Evolutionary conservation across 2,888 invertebrate genomes (phyloP).

Genomic region (Mechanitis mazaeus): DNA sequence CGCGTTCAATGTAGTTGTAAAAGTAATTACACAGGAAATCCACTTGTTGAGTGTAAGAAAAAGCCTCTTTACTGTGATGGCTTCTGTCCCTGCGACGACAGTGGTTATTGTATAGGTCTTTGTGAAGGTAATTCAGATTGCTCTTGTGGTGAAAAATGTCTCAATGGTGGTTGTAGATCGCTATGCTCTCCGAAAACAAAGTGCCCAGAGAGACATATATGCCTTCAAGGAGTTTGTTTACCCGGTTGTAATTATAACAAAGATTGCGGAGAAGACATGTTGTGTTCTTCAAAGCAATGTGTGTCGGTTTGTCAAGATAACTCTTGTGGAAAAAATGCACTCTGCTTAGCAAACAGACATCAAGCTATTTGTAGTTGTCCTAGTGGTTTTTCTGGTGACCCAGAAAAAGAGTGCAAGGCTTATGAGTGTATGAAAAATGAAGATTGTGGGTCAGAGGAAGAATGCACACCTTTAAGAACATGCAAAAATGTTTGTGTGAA

Average conservation of each 20-base stretch:
- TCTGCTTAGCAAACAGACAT: slow-evolving; percentile 88
- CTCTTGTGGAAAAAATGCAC: slow-evolving; percentile 87
- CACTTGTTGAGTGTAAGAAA: slow-evolving; percentile 84
- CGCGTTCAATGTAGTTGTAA: slow-evolving; percentile 92
- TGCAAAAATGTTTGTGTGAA: slow-evolving; percentile 90
- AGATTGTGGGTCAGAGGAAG: slow-evolving; percentile 87
- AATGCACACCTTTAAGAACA: slow-evolving; percentile 80
- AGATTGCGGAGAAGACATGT: slow-evolving; percentile 86
- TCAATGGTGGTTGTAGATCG: slow-evolving; percentile 82
- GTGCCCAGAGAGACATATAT: slow-evolving; percentile 87
- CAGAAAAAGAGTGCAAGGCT: slow-evolving; percentile 83
- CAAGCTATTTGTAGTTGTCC: slow-evolving; percentile 91
- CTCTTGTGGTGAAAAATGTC: slow-evolving; percentile 88
- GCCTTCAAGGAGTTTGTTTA: slow-evolving; percentile 82
- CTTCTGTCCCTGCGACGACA: slow-evolving; percentile 87
- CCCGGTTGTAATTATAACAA: slow-evolving; percentile 87
- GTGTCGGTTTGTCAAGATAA: slow-evolving; percentile 81
- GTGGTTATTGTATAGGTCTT: slow-evolving; percentile 84
- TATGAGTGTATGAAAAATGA: slow-evolving; percentile 85
- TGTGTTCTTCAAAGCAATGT: slow-evolving; percentile 82
- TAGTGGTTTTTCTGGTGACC: slow-evolving; percentile 89
- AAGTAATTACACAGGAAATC: slow-evolving; percentile 87
- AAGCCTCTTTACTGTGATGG: slow-evolving; percentile 85
- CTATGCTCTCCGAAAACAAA: slow-evolving; percentile 81
- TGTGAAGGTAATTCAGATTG: slow-evolving; percentile 84